A percentile compares a stretch with the other conserved stretches of the same genome.
Conservation (phyloP, 2,888 invertebrate species). For the Stratiomys singularior region DNA sequence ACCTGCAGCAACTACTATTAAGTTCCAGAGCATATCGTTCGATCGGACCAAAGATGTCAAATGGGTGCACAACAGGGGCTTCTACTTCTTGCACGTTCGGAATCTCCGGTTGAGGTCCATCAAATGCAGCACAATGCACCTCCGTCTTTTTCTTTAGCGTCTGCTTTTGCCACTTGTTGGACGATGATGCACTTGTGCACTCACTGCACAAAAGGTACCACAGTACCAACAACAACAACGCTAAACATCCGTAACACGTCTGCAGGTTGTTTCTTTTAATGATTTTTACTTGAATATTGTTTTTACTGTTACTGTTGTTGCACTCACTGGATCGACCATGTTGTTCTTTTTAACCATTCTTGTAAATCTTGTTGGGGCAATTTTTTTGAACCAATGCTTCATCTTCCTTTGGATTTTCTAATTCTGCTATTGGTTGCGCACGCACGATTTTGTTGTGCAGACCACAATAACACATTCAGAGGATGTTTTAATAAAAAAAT, state of each 20-base stretch:
- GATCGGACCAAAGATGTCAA: constrained; percentile 28
- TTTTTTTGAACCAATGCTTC: not conserved
- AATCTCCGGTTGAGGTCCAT: not conserved
- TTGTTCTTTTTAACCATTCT: constrained; percentile 25
- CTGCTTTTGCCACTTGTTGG: too few species aligned
- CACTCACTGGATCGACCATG: not conserved
- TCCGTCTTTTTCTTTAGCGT: too few species aligned
- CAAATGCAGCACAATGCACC: constrained; percentile 7
- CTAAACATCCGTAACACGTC: not conserved
- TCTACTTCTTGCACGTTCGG: not conserved
- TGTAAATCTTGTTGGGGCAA: not conserved
- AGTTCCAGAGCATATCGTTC: not conserved
- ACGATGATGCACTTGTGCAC: constrained; percentile 23
- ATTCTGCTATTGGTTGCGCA: constrained; percentile 40
- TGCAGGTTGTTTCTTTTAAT: constrained; percentile 37
- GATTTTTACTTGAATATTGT: constrained; percentile 9
- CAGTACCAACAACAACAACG: too few species aligned
- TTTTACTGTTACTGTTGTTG: not conserved
- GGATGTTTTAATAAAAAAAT: not conserved
- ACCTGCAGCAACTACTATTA: not conserved
- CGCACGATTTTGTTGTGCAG: constrained; percentile 36
- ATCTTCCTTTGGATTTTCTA: constrained; percentile 10
- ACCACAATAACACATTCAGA: not conserved
- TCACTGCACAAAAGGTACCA: not conserved
- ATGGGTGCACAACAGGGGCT: constrained; percentile 28